Percentiles rank a stretch among this genome's conserved stretches.
Evolutionary conservation across 2,888 invertebrate species (phyloP).

Genomic region (Mesochorus sp.): DNA sequence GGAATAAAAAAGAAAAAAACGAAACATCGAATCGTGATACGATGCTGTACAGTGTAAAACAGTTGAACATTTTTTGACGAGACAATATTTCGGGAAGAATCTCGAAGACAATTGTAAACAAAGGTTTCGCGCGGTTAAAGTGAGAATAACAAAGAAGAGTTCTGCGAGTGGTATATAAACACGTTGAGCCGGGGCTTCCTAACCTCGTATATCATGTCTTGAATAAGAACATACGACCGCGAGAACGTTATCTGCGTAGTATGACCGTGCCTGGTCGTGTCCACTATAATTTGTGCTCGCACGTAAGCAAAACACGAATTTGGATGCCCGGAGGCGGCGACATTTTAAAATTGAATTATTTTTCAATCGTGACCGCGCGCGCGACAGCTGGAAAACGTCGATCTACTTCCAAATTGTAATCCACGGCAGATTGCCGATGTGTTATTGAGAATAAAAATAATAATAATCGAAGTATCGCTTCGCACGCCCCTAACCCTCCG

Average conservation of each 20-base stretch:
- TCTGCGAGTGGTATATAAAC: too few species aligned
- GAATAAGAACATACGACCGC: neutral
- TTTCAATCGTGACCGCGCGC: neutral
- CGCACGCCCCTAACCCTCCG: too few species aligned
- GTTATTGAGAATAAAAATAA: neutral
- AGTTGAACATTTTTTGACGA: too few species aligned
- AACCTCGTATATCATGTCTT: slow-evolving; percentile 14
- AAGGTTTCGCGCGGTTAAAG: too few species aligned
- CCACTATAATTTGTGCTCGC: neutral
- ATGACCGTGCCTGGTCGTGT: neutral
- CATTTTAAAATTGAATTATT: slow-evolving; percentile 32
- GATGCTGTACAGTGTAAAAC: too few species aligned
- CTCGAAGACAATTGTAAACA: too few species aligned
- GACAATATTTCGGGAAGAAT: too few species aligned
- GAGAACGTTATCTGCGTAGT: neutral
- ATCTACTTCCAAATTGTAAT: neutral
- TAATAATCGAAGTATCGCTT: neutral
- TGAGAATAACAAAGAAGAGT: too few species aligned
- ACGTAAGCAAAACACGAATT: slow-evolving; percentile 1
- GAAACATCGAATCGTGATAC: too few species aligned
- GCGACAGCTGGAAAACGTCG: slow-evolving; percentile 33
- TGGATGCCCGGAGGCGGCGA: slow-evolving; percentile 37
- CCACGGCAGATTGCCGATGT: neutral
- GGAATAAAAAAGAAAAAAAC: neutral
- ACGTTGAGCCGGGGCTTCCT: slow-evolving; percentile 27